Conservation (phyloP, 2,888 invertebrate species). For the Pseudococcus longispinus region DNA sequence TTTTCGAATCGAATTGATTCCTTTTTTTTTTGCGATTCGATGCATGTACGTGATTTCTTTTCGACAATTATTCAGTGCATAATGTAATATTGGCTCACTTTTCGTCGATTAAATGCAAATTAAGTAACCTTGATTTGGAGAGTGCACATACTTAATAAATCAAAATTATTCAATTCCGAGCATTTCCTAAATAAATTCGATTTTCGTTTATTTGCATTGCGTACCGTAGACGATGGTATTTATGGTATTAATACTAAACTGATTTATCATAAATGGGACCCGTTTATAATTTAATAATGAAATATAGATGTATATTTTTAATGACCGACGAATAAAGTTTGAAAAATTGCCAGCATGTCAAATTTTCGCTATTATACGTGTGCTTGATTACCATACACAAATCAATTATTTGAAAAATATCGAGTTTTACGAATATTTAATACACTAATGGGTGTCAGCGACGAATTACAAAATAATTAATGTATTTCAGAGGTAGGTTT, state of each 20-base stretch:
- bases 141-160: slow-evolving; percentile 15
- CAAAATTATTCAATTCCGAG: neutral
- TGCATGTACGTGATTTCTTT: neutral
- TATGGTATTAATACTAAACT: neutral
- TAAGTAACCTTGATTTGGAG: neutral
- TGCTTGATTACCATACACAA: neutral
- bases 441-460: neutral
- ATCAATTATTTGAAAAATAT: neutral
- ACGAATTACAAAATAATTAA: neutral
- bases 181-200: neutral
- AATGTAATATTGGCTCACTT: neutral
- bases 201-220: neutral
- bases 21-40: neutral
- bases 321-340: slow-evolving; percentile 1
- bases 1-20: neutral
- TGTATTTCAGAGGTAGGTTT: neutral
- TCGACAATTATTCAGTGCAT: neutral
- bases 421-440: neutral
- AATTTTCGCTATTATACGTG: neutral
- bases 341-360: slow-evolving; percentile 1
- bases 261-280: neutral
- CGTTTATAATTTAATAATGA: neutral
- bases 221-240: neutral
- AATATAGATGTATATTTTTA: slow-evolving; percentile 10
- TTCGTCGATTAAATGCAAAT: neutral